A percentile compares a stretch with the other conserved stretches of the same genome.
phyloP scores from a whole-genome alignment of 2,888 invertebrate genomes.

The Caenorhabditis sp. region DNA sequence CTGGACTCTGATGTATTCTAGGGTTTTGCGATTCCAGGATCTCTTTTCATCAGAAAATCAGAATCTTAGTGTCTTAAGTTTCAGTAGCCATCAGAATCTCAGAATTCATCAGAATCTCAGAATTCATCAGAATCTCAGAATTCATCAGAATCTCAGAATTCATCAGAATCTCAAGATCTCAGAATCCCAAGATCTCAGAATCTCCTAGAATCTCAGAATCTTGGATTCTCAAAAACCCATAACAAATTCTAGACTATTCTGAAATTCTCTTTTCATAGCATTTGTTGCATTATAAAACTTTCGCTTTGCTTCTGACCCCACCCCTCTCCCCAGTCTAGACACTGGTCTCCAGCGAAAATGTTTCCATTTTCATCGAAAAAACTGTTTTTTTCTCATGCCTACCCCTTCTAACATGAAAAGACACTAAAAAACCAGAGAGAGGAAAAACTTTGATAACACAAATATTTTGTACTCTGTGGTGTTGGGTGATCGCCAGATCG shows the following conservation, averaged over 20 bases:
- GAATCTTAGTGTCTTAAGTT: no score
- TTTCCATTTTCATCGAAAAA: slow-evolving; percentile 47
- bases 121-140: background rate
- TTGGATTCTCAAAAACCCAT: no score
- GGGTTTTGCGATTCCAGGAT: no score
- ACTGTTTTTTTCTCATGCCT: background rate
- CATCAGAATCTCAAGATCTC: background rate
- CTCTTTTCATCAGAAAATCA: no score
- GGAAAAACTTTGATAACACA: slow-evolving; percentile 37
- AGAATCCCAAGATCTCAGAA: no score
- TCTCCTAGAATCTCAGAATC: no score
- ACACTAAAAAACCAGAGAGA: background rate
- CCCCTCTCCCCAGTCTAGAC: background rate
- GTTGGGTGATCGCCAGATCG: no score
- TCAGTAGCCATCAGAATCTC: no score
- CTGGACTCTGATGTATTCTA: no score
- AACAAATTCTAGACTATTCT: background rate
- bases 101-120: no score
- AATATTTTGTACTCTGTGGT: slow-evolving; percentile 44
- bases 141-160: no score
- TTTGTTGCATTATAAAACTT: background rate
- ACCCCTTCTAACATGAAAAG: background rate
- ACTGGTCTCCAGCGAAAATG: background rate
- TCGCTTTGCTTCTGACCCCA: background rate
- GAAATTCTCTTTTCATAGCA: no score